Conservation (phyloP, 2,113 vertebrate genomes). For the Phyllopteryx taeniolatus region DNA sequence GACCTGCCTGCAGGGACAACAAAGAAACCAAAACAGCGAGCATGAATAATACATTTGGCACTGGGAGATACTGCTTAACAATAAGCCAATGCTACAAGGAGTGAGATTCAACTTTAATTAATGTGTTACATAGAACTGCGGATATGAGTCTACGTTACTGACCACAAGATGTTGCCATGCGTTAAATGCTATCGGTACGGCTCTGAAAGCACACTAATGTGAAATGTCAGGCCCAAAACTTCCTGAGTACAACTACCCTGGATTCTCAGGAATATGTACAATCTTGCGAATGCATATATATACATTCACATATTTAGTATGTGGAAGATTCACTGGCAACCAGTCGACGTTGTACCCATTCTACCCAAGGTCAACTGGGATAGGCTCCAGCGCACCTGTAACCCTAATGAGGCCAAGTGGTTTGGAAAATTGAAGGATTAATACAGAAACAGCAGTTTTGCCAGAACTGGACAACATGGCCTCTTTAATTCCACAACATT, state of each 20-base stretch:
- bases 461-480: too few species aligned
- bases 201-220: neutral
- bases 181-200: neutral
- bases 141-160: neutral
- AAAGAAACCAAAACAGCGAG: slow-evolving; percentile 30
- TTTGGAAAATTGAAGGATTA: too few species aligned
- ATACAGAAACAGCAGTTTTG: too few species aligned
- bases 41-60: slow-evolving; percentile 40
- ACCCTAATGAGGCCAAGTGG: too few species aligned
- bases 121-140: slow-evolving; percentile 13
- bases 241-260: neutral
- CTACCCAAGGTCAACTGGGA: too few species aligned
- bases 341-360: too few species aligned
- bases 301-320: too few species aligned
- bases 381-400: too few species aligned
- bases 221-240: neutral
- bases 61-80: slow-evolving; percentile 11
- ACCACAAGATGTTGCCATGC: neutral
- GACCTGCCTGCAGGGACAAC: slow-evolving; percentile 38
- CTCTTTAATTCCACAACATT: too few species aligned
- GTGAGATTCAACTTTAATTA: neutral
- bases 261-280: too few species aligned
- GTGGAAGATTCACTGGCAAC: too few species aligned
- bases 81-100: slow-evolving; percentile 2
- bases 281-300: too few species aligned